Conservation (phyloP, 2,888 invertebrate species). For the Taphrorychus bicolor region DNA sequence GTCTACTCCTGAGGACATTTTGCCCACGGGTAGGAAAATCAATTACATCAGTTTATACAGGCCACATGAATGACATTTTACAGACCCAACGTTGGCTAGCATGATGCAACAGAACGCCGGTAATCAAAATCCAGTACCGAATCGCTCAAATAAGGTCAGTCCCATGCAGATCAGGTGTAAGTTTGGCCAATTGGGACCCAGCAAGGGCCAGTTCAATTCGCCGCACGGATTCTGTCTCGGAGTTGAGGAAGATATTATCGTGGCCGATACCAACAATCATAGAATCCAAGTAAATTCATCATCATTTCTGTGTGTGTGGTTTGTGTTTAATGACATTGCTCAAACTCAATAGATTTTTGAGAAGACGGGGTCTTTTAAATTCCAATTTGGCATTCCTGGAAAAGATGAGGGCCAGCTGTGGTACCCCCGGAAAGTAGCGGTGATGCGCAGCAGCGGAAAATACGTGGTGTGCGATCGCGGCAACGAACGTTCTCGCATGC, state of each 20-base stretch:
- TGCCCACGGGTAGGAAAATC: conserved; percentile 43
- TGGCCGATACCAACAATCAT: conserved; percentile 96
- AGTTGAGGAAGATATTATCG: conserved; percentile 93
- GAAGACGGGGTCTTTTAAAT: conserved; percentile 90
- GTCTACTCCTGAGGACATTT: conserved; percentile 61
- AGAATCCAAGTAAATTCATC: conserved; percentile 73
- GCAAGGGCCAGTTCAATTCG: conserved; percentile 94
- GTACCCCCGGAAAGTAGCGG: conserved; percentile 96
- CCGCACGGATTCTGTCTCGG: conserved; percentile 97
- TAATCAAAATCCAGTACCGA: conserved; percentile 60
- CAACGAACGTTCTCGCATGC: conserved; percentile 95
- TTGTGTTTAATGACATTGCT: not conserved
- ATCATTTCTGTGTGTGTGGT: no score
- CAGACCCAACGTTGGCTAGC: conserved; percentile 25
- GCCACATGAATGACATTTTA: no score
- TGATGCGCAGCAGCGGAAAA: conserved; percentile 85
- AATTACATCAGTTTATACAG: no score
- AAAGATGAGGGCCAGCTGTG: conserved; percentile 96
- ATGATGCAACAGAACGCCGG: conserved; percentile 50
- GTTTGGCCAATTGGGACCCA: conserved; percentile 92
- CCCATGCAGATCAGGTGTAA: conserved; percentile 91
- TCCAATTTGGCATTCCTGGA: conserved; percentile 93
- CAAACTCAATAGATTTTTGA: conserved; percentile 93
- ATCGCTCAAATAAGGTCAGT: conserved; percentile 74
- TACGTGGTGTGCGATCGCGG: conserved; percentile 98